Evolutionary conservation across 2,888 invertebrate genomes (phyloP), one percentile per base, ranked within the genome.

Genomic region (Himalopsyche japonica): DNA sequence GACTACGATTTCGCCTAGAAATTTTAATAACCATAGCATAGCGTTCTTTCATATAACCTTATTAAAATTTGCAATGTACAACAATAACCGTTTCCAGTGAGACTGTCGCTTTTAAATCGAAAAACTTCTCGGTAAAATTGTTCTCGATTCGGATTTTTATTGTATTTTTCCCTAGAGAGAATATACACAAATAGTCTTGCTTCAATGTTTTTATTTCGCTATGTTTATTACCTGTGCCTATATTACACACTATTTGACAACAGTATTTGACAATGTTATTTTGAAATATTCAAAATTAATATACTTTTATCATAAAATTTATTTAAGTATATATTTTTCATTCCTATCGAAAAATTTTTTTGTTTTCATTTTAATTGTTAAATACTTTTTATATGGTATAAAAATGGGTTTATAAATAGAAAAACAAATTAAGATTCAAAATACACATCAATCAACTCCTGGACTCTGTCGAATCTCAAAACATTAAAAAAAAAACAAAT

Each of bases 81-180:
- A 24, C 79, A 43, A 77, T 79, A 80, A 80, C 48, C 27, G 24
- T 80, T 32, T 80, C 80, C 48, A 20, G 15, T 48, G 49, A 43
- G 48, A 49, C 48, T 24, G 80, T 27, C 47, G 43, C 80, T 47
- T 47, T 79, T 76, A 80, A 34, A 83, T 79, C 80, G 77, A 83
- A 79, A 83, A 83, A 80, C 47, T 80, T 83, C 20, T 32, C 24
- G 48, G 34, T 70, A 64, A 77, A 80, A 64, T 76, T 83, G 49
- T 24, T 27, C 57, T 10, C 76, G 76, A 32, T 76, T 80, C 18
- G 27, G 64, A 64, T 7, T 80, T 37, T 49, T 76, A 80, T 83
- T 83, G 77, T 80, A 76, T 79, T 80, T 24, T 34, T 76, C 76
- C 15, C 76, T 18, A 34, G 76, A 76, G 76, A 32, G 10, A 30